Conservation (phyloP, 2,888 invertebrate species). For the Calameuta idolon region DNA sequence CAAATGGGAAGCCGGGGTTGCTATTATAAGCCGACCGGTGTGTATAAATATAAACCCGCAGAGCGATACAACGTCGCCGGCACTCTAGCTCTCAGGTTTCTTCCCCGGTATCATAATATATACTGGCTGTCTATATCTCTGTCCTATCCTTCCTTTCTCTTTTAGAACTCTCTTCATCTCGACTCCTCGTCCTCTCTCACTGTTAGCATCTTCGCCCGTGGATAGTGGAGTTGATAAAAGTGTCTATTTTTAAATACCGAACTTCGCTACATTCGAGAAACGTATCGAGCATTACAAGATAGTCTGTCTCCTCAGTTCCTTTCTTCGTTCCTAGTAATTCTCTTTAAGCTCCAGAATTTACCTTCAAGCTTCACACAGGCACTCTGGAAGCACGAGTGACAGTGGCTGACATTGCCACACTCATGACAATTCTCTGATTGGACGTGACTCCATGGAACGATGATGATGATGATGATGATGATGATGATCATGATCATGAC, state of each 20-base stretch:
- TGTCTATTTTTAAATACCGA: slow-evolving; percentile 2
- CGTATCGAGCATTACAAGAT: neutral
- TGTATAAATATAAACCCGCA: slow-evolving; percentile 62
- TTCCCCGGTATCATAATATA: slow-evolving; percentile 57
- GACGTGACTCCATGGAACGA: neutral
- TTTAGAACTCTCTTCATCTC: neutral
- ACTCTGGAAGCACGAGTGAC: neutral
- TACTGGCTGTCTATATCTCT: slow-evolving; percentile 34
- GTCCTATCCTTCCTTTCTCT: slow-evolving; percentile 36
- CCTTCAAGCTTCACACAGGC: neutral
- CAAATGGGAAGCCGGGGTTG: slow-evolving; percentile 47
- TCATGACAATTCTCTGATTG: neutral
- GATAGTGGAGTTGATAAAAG: neutral
- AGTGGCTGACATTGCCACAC: neutral
- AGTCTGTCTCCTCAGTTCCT: neutral
- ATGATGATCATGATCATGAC: too few relatives aligned
- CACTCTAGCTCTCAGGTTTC: slow-evolving; percentile 60
- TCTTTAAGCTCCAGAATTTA: neutral
- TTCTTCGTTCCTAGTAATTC: neutral
- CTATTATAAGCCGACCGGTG: slow-evolving; percentile 59
- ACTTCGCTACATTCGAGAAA: neutral
- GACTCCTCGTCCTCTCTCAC: neutral
- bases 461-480: neutral
- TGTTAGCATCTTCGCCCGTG: neutral
- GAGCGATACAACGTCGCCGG: slow-evolving; percentile 47